phyloP scores from a whole-genome alignment of 2,888 invertebrate species.

The Epirrhoe tristata region DNA sequence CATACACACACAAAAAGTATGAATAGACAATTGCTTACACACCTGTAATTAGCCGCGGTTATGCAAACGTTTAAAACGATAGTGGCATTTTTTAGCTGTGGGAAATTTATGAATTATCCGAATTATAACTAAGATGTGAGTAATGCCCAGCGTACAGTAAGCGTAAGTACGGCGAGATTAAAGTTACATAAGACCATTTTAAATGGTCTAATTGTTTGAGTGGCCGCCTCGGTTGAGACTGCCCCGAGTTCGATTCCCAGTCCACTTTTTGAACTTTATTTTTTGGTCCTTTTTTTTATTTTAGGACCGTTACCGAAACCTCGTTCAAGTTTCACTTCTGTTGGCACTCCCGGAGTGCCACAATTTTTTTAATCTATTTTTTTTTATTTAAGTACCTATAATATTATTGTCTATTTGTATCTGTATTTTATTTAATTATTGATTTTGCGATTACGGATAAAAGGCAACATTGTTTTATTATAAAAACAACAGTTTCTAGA shows the following conservation, averaged over 20 bases:
- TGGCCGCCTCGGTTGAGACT: no score
- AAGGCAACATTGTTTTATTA: conserved; percentile 32
- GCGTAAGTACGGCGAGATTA: not conserved
- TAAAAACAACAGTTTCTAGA: conserved; percentile 32
- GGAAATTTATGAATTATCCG: conserved; percentile 29
- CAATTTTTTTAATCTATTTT: no score
- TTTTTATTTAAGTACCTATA: no score
- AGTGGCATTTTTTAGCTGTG: conserved; percentile 35
- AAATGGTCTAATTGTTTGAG: no score
- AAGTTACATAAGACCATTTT: no score
- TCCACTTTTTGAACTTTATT: no score
- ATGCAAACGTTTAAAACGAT: conserved; percentile 35
- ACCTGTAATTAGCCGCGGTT: conserved; percentile 43
- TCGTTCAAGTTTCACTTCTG: no score
- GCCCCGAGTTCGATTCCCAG: no score
- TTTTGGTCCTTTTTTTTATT: no score
- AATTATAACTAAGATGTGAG: conserved; percentile 10
- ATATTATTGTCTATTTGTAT: no score
- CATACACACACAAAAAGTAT: conserved; percentile 40
- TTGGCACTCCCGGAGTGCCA: no score
- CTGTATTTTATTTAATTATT: conserved; percentile 11
- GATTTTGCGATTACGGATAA: conserved; percentile 29
- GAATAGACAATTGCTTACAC: conserved; percentile 41
- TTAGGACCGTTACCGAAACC: no score
- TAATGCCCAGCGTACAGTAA: not conserved